Percentiles rank a stretch among this genome's conserved stretches.
phyloP scores from a whole-genome alignment of 2,113 vertebrate species.

The Pandion haliaetus region DNA sequence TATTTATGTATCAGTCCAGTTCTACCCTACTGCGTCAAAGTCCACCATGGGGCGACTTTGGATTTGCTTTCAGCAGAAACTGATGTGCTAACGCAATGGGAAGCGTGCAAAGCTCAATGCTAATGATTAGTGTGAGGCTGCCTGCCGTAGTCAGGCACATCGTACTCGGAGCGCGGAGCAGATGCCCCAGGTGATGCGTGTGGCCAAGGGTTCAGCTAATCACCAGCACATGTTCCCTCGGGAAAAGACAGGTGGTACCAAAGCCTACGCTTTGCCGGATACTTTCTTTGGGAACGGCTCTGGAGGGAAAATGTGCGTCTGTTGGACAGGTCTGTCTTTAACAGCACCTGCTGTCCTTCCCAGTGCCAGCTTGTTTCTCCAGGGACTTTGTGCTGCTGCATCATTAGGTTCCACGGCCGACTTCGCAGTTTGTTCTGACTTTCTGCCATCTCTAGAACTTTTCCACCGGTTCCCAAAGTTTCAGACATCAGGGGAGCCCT shows the following conservation, averaged over 20 bases:
- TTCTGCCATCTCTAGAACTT: not conserved
- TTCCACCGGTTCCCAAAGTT: not conserved
- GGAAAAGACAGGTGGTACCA: not conserved
- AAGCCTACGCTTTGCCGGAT: not conserved
- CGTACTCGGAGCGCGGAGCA: rapidly evolving
- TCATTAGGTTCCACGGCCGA: rapidly evolving
- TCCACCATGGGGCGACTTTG: not conserved
- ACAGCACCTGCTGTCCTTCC: not conserved
- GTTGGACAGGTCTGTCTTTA: not conserved
- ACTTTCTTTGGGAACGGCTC: not conserved
- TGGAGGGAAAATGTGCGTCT: not conserved
- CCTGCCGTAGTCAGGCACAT: not conserved
- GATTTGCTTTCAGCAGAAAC: not conserved
- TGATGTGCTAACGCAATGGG: not conserved
- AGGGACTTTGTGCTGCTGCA: not conserved
- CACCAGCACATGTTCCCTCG: not conserved
- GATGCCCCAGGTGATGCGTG: not conserved
- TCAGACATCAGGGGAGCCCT: not conserved
- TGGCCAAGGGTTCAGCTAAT: not conserved
- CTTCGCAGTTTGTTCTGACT: too few relatives aligned
- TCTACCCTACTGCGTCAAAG: not conserved
- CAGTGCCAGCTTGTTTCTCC: not conserved
- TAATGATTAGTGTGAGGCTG: not conserved
- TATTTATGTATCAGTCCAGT: not conserved
- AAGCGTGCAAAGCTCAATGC: rapidly evolving